Evolutionary conservation across 2,888 invertebrate genomes (phyloP).

Genomic region (Azorinus chamasolen): DNA sequence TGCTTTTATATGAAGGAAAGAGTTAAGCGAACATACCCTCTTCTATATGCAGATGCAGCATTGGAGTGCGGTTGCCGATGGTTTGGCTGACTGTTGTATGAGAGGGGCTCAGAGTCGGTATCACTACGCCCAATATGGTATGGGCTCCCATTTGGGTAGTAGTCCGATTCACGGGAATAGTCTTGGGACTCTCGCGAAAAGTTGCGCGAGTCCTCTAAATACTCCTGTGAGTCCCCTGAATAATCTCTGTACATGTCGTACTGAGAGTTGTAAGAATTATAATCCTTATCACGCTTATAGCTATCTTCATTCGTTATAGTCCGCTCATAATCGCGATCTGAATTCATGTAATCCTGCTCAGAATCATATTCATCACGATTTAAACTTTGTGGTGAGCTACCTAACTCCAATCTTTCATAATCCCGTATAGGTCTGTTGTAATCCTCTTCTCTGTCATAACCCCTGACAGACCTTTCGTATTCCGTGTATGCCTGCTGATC

Average conservation of each 20-base stretch:
- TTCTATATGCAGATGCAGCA: conserved; percentile 25
- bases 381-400: conserved; percentile 56
- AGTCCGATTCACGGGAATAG: conserved; percentile 57
- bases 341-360: conserved; percentile 58
- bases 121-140: conserved; percentile 82
- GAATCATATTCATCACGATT: conserved; percentile 54
- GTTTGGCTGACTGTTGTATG: conserved; percentile 94
- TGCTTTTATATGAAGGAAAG: too few relatives aligned
- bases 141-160: conserved; percentile 68
- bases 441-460: conserved; percentile 36
- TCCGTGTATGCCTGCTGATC: conserved; percentile 50
- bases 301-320: conserved; percentile 57
- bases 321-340: conserved; percentile 55
- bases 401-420: conserved; percentile 48
- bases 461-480: conserved; percentile 38
- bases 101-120: conserved; percentile 88
- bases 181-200: conserved; percentile 46
- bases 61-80: conserved; percentile 61
- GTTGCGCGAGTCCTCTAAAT: conserved; percentile 31
- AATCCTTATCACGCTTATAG: conserved; percentile 35
- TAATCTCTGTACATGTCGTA: conserved; percentile 41
- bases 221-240: conserved; percentile 55
- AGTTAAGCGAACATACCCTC: conserved; percentile 47
- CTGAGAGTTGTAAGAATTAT: conserved; percentile 27
- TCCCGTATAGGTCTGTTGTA: conserved; percentile 52